Evolutionary conservation across 2,113 vertebrate species (phyloP).

Genomic region (Phalacrocorax aristotelis): DNA sequence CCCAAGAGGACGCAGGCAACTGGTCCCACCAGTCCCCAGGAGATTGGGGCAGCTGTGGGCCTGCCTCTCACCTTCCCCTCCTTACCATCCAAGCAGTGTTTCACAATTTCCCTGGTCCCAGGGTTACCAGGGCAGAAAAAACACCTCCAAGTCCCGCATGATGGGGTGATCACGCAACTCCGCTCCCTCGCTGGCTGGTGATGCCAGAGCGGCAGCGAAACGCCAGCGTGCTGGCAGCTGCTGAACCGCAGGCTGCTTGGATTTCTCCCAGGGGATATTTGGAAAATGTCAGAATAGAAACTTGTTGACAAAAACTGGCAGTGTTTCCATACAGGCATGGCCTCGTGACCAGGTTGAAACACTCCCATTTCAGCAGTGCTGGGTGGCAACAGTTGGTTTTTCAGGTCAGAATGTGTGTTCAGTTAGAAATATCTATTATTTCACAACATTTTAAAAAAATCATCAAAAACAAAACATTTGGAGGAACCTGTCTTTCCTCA

Average conservation of each 20-base stretch:
- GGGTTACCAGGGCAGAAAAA: background rate
- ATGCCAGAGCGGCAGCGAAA: fast-evolving
- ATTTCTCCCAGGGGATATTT: conserved; percentile 37
- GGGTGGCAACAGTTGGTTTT: background rate
- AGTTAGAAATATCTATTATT: background rate
- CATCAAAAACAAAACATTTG: background rate
- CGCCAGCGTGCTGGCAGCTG: background rate
- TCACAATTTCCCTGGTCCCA: background rate
- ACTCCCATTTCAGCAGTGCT: background rate
- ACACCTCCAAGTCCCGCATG: background rate
- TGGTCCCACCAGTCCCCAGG: background rate
- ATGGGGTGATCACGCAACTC: background rate
- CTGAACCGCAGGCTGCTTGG: background rate
- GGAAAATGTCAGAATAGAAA: conserved; percentile 51
- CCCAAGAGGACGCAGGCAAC: background rate
- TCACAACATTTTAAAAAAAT: background rate
- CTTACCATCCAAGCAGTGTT: background rate
- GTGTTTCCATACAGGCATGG: background rate
- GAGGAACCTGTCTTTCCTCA: background rate
- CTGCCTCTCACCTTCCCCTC: background rate
- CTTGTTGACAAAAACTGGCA: conserved; percentile 50
- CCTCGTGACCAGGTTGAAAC: background rate
- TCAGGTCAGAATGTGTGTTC: background rate
- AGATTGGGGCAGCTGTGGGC: background rate
- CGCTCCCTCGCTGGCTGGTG: fast-evolving